Conservation (phyloP, 2,797 vertebrate genomes). For the Microctenopoma lineatum region DNA sequence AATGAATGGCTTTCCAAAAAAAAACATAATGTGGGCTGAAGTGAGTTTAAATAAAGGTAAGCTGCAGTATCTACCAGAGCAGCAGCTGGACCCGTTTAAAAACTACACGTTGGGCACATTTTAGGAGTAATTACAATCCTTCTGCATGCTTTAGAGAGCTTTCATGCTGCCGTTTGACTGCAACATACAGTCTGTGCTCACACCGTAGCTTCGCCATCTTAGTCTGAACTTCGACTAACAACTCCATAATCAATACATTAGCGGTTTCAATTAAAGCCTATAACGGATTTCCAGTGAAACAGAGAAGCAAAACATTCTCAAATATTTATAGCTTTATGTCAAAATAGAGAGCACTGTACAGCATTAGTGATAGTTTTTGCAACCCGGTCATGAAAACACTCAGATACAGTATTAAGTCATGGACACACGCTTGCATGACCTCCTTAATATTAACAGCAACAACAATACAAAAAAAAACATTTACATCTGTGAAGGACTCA, state of each 20-base stretch:
- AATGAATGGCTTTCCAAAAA: slow-evolving; percentile 19
- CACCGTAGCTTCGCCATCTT: slow-evolving; percentile 3
- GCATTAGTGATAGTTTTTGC: slow-evolving; percentile 60
- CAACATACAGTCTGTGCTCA: slow-evolving; percentile 10
- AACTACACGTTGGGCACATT: slow-evolving; percentile 9
- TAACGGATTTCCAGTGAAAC: slow-evolving; percentile 20
- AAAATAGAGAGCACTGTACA: slow-evolving; percentile 76
- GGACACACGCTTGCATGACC: slow-evolving; percentile 43
- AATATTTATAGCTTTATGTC: slow-evolving; percentile 71
- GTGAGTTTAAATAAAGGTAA: slow-evolving; percentile 4
- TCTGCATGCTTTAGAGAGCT: slow-evolving; percentile 19
- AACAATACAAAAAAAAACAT: slow-evolving; percentile 64
- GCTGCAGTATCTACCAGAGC: slow-evolving; percentile 3
- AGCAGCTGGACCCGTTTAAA: slow-evolving; percentile 5
- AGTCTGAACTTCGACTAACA: slow-evolving; percentile 20
- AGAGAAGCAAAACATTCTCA: slow-evolving; percentile 34
- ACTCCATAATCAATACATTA: slow-evolving; percentile 32
- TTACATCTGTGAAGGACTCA: slow-evolving; percentile 59
- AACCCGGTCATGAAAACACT: slow-evolving; percentile 51
- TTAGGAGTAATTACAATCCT: slow-evolving; percentile 32
- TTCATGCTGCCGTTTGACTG: slow-evolving; percentile 20
- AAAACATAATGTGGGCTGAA: slow-evolving; percentile 4
- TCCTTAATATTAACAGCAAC: slow-evolving; percentile 50
- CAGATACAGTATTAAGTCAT: slow-evolving; percentile 29
- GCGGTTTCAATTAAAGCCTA: slow-evolving; percentile 11